Conservation (phyloP, 2,888 invertebrate genomes). For the Diaperis boleti region DNA sequence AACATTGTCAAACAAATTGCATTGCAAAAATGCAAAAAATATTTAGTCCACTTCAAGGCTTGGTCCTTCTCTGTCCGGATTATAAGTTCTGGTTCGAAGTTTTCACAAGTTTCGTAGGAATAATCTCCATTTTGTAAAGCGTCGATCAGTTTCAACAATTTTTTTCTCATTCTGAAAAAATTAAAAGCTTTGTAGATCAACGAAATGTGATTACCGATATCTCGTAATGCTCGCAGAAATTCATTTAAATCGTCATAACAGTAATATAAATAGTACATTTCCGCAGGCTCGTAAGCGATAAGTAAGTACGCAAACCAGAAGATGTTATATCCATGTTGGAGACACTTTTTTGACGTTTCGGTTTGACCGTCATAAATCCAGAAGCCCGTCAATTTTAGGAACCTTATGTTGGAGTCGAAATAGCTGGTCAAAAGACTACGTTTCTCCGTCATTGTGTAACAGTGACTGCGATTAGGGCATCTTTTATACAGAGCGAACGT, state of each 20-base stretch:
- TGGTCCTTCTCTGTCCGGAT: conserved; percentile 29
- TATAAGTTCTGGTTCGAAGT: conserved; percentile 39
- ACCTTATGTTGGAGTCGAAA: conserved; percentile 40
- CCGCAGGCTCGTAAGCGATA: conserved; percentile 41
- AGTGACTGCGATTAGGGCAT: too few relatives aligned
- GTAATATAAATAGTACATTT: conserved; percentile 30
- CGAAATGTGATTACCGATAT: conserved; percentile 43
- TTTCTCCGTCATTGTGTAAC: too few relatives aligned
- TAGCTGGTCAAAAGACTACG: conserved; percentile 10
- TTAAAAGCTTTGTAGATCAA: conserved; percentile 40
- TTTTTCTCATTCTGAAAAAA: conserved; percentile 33
- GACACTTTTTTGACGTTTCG: conserved; percentile 7
- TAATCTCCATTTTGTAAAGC: conserved; percentile 23
- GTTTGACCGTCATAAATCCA: conserved; percentile 42
- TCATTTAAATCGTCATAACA: conserved; percentile 33
- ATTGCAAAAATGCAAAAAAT: conserved; percentile 39
- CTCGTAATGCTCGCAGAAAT: conserved; percentile 38
- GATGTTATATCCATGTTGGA: conserved; percentile 38
- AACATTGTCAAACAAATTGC: conserved; percentile 42
- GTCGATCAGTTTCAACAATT: conserved; percentile 34
- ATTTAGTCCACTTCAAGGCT: conserved; percentile 42
- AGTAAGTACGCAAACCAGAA: conserved; percentile 36
- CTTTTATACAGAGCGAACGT: too few relatives aligned
- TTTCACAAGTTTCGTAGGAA: conserved; percentile 35
- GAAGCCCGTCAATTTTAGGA: conserved; percentile 34